Conservation (phyloP, 1,140 invertebrate genomes). For the Pseudomyrmex sp. region DNA sequence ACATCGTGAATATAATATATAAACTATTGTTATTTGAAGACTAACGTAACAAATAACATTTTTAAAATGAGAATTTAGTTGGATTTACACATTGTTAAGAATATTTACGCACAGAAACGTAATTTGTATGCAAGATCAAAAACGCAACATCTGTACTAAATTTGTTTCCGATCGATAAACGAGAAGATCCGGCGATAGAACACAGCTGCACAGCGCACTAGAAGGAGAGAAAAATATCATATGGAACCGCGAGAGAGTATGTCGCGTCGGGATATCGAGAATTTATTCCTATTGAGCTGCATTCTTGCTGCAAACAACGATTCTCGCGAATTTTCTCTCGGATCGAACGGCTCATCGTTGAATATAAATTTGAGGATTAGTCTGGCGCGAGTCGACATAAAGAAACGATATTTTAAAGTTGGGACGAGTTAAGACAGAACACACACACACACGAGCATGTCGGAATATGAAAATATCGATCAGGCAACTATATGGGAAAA, state of each 20-base stretch:
- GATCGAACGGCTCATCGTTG: neutral
- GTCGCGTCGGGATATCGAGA: neutral
- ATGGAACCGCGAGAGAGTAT: neutral
- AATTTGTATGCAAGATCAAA: too few relatives aligned
- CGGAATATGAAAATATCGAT: constrained; percentile 54
- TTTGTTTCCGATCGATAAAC: too few relatives aligned
- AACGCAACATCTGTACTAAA: too few relatives aligned
- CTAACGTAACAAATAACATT: too few relatives aligned
- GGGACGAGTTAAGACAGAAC: constrained; percentile 29
- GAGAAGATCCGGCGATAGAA: too few relatives aligned
- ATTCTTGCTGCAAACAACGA: neutral
- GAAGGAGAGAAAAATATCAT: neutral
- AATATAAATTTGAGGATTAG: constrained; percentile 55
- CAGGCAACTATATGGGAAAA: constrained; percentile 9
- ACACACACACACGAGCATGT: constrained; percentile 2
- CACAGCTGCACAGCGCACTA: too few relatives aligned
- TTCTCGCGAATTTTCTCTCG: neutral
- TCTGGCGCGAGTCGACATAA: constrained; percentile 20
- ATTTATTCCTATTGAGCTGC: constrained; percentile 35
- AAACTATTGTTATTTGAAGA: too few relatives aligned
- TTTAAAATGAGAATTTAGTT: too few relatives aligned
- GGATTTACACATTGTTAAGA: too few relatives aligned
- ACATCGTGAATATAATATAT: too few relatives aligned
- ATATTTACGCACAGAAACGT: too few relatives aligned
- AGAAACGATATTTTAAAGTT: constrained; percentile 19